phyloP scores from a whole-genome alignment of 1,140 invertebrate genomes.

The Tetranychus urticae region DNA sequence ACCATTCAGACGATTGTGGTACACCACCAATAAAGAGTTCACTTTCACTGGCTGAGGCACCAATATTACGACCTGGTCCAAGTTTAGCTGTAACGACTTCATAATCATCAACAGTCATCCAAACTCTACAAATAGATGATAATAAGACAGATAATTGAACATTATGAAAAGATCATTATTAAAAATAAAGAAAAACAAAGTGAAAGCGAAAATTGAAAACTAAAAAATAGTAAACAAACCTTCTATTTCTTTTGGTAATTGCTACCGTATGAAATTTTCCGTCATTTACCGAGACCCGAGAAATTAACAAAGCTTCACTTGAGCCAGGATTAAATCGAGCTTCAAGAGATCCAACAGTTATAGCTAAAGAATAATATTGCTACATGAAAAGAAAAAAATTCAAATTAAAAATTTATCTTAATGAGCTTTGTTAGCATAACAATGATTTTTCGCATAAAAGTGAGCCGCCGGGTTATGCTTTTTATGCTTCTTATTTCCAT shows the following conservation, averaged over 20 bases:
- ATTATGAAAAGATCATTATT: background rate
- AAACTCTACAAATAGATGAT: conserved; percentile 3
- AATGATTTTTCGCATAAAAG: background rate
- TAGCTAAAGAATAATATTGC: conserved; percentile 39
- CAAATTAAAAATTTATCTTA: background rate
- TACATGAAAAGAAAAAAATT: conserved; percentile 12
- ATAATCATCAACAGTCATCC: conserved; percentile 31
- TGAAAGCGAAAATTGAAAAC: background rate
- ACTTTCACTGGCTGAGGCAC: conserved; percentile 21
- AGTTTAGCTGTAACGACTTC: conserved; percentile 26
- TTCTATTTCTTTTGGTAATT: conserved; percentile 10
- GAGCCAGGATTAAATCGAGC: conserved; percentile 40
- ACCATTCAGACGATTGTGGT: conserved; percentile 24
- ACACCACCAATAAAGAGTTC: conserved; percentile 37
- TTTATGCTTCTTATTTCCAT: background rate
- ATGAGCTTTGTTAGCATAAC: background rate
- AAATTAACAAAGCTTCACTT: conserved; percentile 26
- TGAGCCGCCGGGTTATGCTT: background rate
- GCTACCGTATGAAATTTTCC: conserved; percentile 15
- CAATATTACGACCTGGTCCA: conserved; percentile 23
- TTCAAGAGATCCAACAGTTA: conserved; percentile 36
- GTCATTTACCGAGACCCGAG: conserved; percentile 12
- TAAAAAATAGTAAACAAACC: conserved; percentile 4
- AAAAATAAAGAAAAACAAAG: too few species aligned
- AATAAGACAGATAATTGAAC: background rate